phyloP scores from a whole-genome alignment of 2,113 vertebrate species.

The Emydocephalus ijimae region DNA sequence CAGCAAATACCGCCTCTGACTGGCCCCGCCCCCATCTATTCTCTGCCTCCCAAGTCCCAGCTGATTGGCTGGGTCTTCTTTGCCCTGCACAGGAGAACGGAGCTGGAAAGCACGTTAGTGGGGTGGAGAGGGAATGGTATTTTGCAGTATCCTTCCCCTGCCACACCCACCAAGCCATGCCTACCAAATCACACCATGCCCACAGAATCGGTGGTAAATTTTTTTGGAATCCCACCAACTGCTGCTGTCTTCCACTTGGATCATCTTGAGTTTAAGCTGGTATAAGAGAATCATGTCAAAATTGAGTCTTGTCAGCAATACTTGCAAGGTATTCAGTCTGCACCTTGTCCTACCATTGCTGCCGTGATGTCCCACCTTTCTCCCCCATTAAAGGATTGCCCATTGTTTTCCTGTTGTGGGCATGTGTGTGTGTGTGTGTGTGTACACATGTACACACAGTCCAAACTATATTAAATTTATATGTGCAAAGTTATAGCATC shows the following conservation, averaged over 20 bases:
- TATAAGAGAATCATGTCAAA: neutral
- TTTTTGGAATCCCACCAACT: neutral
- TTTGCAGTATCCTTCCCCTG: no score
- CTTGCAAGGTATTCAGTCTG: neutral
- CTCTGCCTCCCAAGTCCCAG: no score
- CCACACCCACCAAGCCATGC: no score
- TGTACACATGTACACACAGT: neutral
- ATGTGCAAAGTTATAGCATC: neutral
- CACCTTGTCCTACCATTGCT: neutral
- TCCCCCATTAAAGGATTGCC: neutral
- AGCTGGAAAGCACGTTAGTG: no score
- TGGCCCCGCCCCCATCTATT: no score
- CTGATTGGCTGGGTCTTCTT: no score
- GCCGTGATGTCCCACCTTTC: neutral
- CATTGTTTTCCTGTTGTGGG: neutral
- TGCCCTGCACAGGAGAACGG: no score
- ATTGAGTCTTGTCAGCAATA: neutral
- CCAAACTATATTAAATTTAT: neutral
- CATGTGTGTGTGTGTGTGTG: neutral
- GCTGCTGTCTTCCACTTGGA: neutral
- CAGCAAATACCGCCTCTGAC: no score
- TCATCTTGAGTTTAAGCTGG: neutral
- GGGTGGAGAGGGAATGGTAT: no score
- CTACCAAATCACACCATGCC: no score
- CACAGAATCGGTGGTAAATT: no score